These are phyloP conservation scores for Lymantria dispar DNA, from an alignment of 2,888 invertebrate genomes.

Conservation along the genomic window DNA sequence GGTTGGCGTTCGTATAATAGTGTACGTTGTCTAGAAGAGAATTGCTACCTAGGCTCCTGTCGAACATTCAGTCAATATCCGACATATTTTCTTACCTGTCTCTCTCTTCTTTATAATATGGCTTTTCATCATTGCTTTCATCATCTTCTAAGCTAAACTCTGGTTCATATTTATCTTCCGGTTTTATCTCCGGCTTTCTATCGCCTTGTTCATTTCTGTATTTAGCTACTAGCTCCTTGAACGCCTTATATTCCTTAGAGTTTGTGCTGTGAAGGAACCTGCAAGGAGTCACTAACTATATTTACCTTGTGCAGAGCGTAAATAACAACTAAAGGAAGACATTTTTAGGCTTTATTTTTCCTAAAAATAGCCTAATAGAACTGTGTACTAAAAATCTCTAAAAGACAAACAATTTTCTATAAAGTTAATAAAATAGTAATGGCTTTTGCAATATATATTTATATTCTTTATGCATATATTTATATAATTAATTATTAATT, in stretches of 20 bases:
- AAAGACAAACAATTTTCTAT: too few relatives aligned
- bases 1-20: too few relatives aligned
- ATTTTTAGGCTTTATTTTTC: constrained; percentile 47
- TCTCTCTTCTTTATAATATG: constrained; percentile 61
- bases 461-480: too few relatives aligned
- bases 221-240: constrained; percentile 63
- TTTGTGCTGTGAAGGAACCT: constrained; percentile 77
- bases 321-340: constrained; percentile 49
- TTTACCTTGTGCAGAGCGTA: constrained; percentile 35
- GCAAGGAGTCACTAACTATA: constrained; percentile 44
- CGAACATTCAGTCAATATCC: too few relatives aligned
- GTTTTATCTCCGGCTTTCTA: constrained; percentile 62
- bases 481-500: too few relatives aligned
- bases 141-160: constrained; percentile 77
- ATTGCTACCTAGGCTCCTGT: too few relatives aligned
- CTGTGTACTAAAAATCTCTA: constrained; percentile 11
- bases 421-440: too few relatives aligned
- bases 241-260: constrained; percentile 73
- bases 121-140: constrained; percentile 68
- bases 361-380: constrained; percentile 47
- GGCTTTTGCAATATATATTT: too few relatives aligned
- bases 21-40: too few relatives aligned
- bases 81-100: constrained; percentile 51
- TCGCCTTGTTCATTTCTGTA: constrained; percentile 48
- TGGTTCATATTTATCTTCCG: constrained; percentile 78